Evolutionary conservation across 64 coral and sea anemone species (phyloP).

Genomic region (Porites lutea): DNA sequence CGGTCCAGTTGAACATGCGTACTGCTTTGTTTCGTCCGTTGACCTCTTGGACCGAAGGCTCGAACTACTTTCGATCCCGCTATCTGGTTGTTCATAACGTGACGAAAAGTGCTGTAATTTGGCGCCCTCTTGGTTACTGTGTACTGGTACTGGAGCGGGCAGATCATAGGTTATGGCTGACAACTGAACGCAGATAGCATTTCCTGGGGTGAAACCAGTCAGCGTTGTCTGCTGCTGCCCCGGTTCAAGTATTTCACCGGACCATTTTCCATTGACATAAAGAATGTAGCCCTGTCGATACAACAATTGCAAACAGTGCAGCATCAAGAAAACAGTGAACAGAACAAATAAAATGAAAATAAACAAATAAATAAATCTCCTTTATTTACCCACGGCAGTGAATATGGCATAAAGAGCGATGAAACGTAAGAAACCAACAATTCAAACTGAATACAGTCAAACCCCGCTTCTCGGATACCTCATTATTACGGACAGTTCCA

Average conservation of each 20-base stretch:
- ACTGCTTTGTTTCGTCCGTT: neutral
- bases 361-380: too few relatives aligned
- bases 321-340: neutral
- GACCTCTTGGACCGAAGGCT: constrained; percentile 44
- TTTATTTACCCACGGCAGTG: too few relatives aligned
- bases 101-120: neutral
- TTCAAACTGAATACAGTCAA: too few relatives aligned
- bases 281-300: constrained; percentile 75
- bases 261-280: constrained; percentile 45
- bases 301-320: neutral
- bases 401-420: too few relatives aligned
- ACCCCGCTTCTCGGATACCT: too few relatives aligned
- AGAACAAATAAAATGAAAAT: too few relatives aligned
- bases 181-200: constrained; percentile 54
- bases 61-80: constrained; percentile 89
- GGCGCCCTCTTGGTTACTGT: neutral
- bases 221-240: constrained; percentile 10
- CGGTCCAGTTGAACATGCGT: constrained; percentile 43
- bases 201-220: constrained; percentile 44
- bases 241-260: constrained; percentile 50
- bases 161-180: constrained; percentile 28
- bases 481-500: too few relatives aligned
- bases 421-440: too few relatives aligned
- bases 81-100: constrained; percentile 53
- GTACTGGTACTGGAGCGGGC: neutral